Evolutionary conservation across 2,113 vertebrate species (phyloP), one percentile per base, ranked within the genome.

Genomic region (Lates calcarifer): DNA sequence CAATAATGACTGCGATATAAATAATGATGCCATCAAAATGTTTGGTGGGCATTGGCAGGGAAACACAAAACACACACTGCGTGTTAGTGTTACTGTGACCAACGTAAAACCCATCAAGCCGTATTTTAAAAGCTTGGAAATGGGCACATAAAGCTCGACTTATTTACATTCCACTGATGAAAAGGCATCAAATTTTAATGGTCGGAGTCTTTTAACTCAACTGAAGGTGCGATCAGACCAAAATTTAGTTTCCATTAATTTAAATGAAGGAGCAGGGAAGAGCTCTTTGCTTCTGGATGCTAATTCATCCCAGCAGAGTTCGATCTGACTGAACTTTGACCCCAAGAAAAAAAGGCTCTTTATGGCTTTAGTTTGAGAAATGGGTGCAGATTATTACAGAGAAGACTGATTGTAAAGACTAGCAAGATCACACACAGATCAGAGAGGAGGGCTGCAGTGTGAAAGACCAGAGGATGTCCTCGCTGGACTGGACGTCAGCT

Each of bases 1-100:
- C 75, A 67, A 66, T 91, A 86, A 92, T 85, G 83, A 84, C 74
- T 55, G 35, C 12, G 69, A 89, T 83, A 72, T 81, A 86, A 90
- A 89, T 84, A 82, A 91, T 88, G 84, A 84, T 65, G 53, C 58
- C 33, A 87, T 88, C 76, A 72, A 58, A 71, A 77, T 62, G 67
- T 78, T 87, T 75, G 61, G 77, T 90, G 82, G 80, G 81, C 45
- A 37, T 49, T 76, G 87, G 35, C 76, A 75, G 22, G 51, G 71
- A 74, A 84, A 86, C 51, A 66, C 15, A 15, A 58, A 51, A 57
- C 45, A 74, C 45, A 74, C 24, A 24, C 10, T 18, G n/a, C 13
- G 37, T 74, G 63, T 17, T 29, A 31, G n/a, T n/a, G 35, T 29
- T 66, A n/a, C 37, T 45, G 51, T 7, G 6, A 68, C 9, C 45